Evolutionary conservation across 2,113 vertebrate species (phyloP).

Genomic region (Crypturellus undulatus): DNA sequence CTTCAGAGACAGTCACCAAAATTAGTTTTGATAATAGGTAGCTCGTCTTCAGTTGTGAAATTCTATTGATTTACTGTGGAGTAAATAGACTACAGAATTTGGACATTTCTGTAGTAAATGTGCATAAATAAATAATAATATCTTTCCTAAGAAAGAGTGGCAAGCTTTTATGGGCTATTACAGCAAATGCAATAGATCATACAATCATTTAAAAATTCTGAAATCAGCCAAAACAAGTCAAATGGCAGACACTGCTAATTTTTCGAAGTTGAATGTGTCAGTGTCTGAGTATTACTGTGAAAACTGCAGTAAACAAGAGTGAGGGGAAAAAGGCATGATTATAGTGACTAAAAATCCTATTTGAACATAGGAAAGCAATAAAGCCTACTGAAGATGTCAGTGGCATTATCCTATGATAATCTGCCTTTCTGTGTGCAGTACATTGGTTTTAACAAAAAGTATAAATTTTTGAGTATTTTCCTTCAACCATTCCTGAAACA

Average conservation of each 20-base stretch:
- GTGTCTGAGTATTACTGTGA: neutral
- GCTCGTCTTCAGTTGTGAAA: neutral
- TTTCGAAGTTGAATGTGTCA: neutral
- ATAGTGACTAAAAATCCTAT: neutral
- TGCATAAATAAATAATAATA: neutral
- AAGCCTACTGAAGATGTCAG: neutral
- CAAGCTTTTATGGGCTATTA: neutral
- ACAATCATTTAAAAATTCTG: neutral
- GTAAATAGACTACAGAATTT: neutral
- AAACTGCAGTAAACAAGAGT: neutral
- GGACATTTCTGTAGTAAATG: neutral
- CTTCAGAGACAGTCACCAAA: neutral
- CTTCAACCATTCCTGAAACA: neutral
- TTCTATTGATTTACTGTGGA: neutral
- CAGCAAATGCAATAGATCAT: neutral
- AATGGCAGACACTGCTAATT: neutral
- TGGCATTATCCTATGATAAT: neutral
- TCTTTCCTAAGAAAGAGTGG: neutral
- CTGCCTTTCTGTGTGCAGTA: neutral
- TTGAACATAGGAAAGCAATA: neutral
- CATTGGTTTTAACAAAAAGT: neutral
- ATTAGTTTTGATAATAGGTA: neutral
- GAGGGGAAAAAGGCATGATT: neutral
- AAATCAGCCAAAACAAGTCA: neutral
- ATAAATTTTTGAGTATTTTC: rapidly evolving